These are phyloP conservation scores for Phoebastria nigripes DNA, from an alignment of 2,797 vertebrate species.

Conservation along the genomic window DNA sequence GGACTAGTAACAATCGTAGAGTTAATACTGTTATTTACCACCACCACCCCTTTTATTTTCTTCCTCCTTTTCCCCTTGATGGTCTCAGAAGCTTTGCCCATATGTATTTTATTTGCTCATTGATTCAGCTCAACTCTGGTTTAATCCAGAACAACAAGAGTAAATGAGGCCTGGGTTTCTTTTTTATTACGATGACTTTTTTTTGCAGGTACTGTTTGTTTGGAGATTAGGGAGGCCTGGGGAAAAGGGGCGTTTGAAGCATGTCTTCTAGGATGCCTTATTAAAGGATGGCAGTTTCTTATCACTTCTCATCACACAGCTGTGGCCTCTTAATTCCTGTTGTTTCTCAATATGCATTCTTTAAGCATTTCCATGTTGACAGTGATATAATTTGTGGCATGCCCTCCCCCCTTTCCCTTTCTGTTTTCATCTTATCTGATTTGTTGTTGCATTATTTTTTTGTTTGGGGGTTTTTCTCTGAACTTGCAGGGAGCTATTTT, in stretches of 20 bases:
- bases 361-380: constrained; percentile 66
- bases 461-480: constrained; percentile 45
- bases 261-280: constrained; percentile 8
- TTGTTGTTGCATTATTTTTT: constrained; percentile 22
- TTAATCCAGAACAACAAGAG: neutral
- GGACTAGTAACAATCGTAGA: neutral
- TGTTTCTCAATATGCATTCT: constrained; percentile 71
- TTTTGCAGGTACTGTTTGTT: constrained; percentile 4
- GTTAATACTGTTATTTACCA: constrained; percentile 10
- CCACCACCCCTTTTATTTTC: neutral
- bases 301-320: constrained; percentile 48
- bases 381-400: constrained; percentile 65
- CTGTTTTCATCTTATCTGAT: constrained; percentile 67
- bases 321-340: constrained; percentile 65
- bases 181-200: neutral
- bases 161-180: neutral
- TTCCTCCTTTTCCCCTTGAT: neutral
- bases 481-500: constrained; percentile 68
- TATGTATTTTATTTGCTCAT: neutral
- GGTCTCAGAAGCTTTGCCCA: neutral
- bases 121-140: neutral
- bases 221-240: neutral
- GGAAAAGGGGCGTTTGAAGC: neutral
- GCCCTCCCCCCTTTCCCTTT: constrained; percentile 47
- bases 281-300: constrained; percentile 47